A percentile compares a stretch with the other conserved stretches of the same genome.
These are phyloP conservation scores for Eupleurogrammus muticus DNA, from an alignment of 2,797 vertebrate species.

Conservation along the genomic window DNA sequence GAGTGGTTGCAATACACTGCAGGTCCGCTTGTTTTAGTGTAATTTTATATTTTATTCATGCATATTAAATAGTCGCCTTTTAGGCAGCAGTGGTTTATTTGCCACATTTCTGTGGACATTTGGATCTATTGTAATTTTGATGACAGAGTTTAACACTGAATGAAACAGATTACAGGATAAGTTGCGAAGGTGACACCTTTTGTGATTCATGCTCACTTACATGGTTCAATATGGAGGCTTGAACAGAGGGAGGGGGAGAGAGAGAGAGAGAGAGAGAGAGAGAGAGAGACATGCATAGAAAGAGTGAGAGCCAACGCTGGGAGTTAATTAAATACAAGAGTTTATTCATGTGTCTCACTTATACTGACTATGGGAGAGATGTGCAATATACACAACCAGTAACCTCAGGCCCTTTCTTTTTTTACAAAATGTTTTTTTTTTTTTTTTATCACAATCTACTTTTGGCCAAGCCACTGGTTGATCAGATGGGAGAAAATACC, in stretches of 20 bases:
- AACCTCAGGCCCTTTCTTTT: slow-evolving; percentile 56
- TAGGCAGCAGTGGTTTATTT: neutral
- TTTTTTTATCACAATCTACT: slow-evolving; percentile 38
- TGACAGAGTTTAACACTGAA: slow-evolving; percentile 8
- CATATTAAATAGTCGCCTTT: neutral
- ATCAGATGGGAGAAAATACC: slow-evolving; percentile 35
- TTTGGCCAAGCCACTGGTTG: slow-evolving; percentile 33
- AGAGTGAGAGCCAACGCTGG: neutral
- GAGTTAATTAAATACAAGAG: slow-evolving; percentile 39
- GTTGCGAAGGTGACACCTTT: slow-evolving; percentile 9
- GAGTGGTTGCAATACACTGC: neutral
- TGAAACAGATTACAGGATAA: slow-evolving; percentile 11
- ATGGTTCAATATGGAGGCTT: neutral
- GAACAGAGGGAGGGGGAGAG: slow-evolving; percentile 11
- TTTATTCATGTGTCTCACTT: slow-evolving; percentile 47
- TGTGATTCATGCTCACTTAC: slow-evolving; percentile 38
- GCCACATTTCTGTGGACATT: neutral
- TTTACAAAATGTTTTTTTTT: slow-evolving; percentile 28
- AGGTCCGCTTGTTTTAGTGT: neutral
- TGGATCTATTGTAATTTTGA: neutral
- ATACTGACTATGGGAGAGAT: slow-evolving; percentile 10
- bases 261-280: slow-evolving; percentile 10
- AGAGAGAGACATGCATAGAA: slow-evolving; percentile 11
- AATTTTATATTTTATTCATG: neutral
- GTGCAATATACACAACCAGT: slow-evolving; percentile 10